Evolutionary conservation across 2,888 invertebrate species (phyloP), one percentile per base, ranked within the genome.

Genomic region (Sminthurides aquaticus): DNA sequence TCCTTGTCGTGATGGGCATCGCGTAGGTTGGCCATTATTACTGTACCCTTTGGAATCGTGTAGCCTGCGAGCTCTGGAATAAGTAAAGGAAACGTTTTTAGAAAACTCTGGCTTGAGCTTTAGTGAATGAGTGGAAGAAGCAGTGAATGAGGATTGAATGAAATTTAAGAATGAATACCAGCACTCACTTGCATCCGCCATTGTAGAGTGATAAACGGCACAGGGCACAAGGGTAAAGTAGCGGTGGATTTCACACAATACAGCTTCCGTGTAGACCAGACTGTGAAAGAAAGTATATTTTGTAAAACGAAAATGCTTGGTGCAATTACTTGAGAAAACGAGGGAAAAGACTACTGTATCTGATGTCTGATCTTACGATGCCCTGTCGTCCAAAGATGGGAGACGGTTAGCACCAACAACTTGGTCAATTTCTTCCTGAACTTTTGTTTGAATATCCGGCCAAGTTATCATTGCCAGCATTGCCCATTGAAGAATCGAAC

Each of bases 251-350:
- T 77, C 77, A 60, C 71, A 73, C 24, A 77, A 64, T 1, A 73
- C 74, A 2, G 77, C 77, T 34, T 76, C 75, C 0, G 74, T 73
- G 70, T 75, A 76, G 5, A 76, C 71, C 71, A 77, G 66, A 18
- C 71, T 71, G 58, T 15, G 28, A 62, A 55, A n/a, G n/a, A n/a
- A n/a, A n/a, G n/a, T n/a, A n/a, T n/a, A n/a, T n/a, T n/a, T n/a
- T n/a, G n/a, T n/a, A n/a, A n/a, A n/a, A n/a, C n/a, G n/a, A n/a
- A n/a, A n/a, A n/a, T n/a, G n/a, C n/a, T n/a, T n/a, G n/a, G n/a
- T n/a, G n/a, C n/a, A n/a, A n/a, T n/a, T n/a, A n/a, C n/a, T n/a
- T n/a, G n/a, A n/a, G n/a, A n/a, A n/a, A n/a, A n/a, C n/a, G n/a
- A n/a, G n/a, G n/a, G n/a, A n/a, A n/a, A n/a, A n/a, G n/a, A n/a